phyloP scores from a whole-genome alignment of 2,797 vertebrate species.

The Xyrichtys novacula region DNA sequence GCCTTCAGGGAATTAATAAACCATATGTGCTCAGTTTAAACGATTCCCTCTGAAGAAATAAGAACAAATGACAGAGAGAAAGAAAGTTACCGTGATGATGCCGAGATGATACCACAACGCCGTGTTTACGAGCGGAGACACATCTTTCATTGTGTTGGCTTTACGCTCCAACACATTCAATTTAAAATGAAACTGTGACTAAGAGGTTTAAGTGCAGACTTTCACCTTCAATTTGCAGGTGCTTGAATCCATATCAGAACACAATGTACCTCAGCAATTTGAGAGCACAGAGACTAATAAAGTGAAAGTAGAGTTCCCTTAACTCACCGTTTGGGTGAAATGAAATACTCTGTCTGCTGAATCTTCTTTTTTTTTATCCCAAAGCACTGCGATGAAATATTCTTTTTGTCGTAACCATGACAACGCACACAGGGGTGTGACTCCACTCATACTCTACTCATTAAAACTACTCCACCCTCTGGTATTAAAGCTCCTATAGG shows the following conservation, averaged over 20 bases:
- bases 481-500: no score
- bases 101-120: neutral
- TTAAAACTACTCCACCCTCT: no score
- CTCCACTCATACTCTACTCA: no score
- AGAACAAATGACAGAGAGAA: slow-evolving; percentile 15
- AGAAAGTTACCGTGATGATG: neutral
- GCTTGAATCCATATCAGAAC: slow-evolving; percentile 1
- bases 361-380: no score
- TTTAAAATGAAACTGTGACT: neutral
- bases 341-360: neutral
- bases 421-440: no score
- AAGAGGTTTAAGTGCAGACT: neutral
- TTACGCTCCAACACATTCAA: neutral
- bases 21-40: slow-evolving; percentile 3
- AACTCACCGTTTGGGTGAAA: neutral
- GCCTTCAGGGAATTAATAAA: slow-evolving; percentile 32
- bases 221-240: neutral
- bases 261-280: neutral
- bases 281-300: neutral
- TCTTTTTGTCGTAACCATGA: no score
- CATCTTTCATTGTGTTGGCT: neutral
- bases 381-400: no score
- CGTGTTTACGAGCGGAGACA: neutral
- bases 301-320: neutral
- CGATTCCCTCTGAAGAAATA: slow-evolving; percentile 5